Percentiles rank a stretch among this genome's conserved stretches.
Evolutionary conservation across 2,888 invertebrate genomes (phyloP).

Genomic region (Leptinotarsa juncta): DNA sequence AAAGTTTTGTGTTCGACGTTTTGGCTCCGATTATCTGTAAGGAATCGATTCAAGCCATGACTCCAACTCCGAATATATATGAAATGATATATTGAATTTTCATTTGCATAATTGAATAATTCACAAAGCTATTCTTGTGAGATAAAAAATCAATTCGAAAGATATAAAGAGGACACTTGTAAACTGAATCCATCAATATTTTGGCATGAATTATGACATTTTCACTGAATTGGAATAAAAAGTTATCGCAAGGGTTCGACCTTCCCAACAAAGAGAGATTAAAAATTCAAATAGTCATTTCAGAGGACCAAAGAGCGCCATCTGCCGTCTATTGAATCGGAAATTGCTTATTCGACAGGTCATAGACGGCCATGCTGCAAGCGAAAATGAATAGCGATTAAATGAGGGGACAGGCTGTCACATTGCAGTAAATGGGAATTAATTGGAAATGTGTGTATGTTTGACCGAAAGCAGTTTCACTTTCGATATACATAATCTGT

Average conservation of each 20-base stretch:
- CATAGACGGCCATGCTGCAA: constrained; percentile 36
- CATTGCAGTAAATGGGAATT: constrained; percentile 41
- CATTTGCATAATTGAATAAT: background rate
- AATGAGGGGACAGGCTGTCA: constrained; percentile 46
- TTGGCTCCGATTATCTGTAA: too few species aligned
- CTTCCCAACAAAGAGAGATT: constrained; percentile 48
- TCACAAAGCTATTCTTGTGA: background rate
- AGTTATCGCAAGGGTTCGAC: constrained; percentile 21
- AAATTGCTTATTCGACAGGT: constrained; percentile 49
- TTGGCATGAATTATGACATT: constrained; percentile 28
- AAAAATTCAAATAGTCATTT: constrained; percentile 53
- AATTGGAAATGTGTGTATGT: constrained; percentile 35
- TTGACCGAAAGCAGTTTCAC: constrained; percentile 11
- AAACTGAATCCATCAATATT: constrained; percentile 6
- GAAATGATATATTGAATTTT: background rate
- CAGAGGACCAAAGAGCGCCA: constrained; percentile 44
- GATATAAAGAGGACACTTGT: background rate
- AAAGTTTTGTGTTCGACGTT: too few species aligned
- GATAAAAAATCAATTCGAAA: background rate
- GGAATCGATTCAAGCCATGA: too few species aligned
- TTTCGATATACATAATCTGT: constrained; percentile 1
- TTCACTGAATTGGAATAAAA: constrained; percentile 23
- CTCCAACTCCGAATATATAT: too few species aligned
- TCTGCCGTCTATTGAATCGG: constrained; percentile 51
- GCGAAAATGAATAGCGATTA: constrained; percentile 52